Conservation (phyloP, 2,797 vertebrate genomes). For the Lepidocolaptes lacrymiger region DNA sequence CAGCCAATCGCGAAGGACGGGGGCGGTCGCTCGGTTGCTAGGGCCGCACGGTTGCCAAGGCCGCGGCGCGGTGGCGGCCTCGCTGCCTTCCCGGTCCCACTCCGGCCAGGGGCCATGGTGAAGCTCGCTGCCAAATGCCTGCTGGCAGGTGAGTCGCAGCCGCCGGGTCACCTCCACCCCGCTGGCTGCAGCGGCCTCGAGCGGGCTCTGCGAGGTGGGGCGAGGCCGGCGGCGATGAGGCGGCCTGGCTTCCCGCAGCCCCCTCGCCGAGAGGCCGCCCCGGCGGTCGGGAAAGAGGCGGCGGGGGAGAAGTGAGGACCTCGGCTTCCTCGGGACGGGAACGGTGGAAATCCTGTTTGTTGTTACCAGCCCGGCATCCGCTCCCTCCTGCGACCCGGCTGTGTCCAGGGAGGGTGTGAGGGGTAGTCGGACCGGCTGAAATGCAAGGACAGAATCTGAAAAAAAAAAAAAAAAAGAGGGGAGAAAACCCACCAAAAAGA, state of each 20-base stretch:
- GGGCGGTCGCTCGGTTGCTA: not conserved
- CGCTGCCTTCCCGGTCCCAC: too few relatives aligned
- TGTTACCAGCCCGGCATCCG: accelerated
- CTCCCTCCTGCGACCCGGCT: not conserved
- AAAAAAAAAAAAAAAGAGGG: not conserved
- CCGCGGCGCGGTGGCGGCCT: accelerated
- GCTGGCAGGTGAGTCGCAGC: conserved; percentile 77
- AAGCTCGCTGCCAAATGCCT: conserved; percentile 81
- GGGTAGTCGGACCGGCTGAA: not conserved
- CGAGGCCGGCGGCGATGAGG: not conserved
- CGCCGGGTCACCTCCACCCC: not conserved
- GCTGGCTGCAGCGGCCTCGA: not conserved
- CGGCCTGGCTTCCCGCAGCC: not conserved
- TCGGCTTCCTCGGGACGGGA: not conserved
- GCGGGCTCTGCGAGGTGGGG: not conserved
- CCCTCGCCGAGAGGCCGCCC: not conserved
- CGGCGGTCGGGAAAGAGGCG: not conserved
- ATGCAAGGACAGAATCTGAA: not conserved
- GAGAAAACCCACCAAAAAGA: accelerated
- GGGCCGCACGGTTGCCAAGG: conserved; percentile 31
- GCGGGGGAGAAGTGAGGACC: not conserved
- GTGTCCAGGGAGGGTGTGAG: not conserved
- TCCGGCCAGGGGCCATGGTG: conserved; percentile 65
- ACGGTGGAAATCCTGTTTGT: too few relatives aligned
- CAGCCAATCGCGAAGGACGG: not conserved